Evolutionary conservation across 2,113 vertebrate species (phyloP), one percentile per base, ranked within the genome.

Genomic region (Scatophagus argus): DNA sequence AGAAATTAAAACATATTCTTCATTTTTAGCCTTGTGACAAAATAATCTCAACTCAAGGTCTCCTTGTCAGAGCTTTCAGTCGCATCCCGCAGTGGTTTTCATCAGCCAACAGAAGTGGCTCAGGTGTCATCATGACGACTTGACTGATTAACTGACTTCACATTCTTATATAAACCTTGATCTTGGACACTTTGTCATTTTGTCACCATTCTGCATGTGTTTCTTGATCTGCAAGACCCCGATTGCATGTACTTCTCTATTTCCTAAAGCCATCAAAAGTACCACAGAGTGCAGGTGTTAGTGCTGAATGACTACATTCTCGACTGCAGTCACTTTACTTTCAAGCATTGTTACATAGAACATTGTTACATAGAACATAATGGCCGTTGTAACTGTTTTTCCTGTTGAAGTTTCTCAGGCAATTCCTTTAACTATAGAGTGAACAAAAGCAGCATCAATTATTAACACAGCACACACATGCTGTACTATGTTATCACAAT

Each of bases 201-300:
- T 16, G 55, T 61, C 43, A 12, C 49, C 51, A 31, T 31, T 55
- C 27, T 43, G 23, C 13, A n/a, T n/a, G 47, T 51, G 47, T 44
- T 59, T 44, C 16, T 47, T n/a, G 2, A 38, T 49, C 31, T 44
- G 5, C 19, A 49, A 41, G 36, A 32, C 47, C 43, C 13, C 17
- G 25, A 23, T 63, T 62, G 27, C 7, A 60, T 32, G 46, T 32
- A 12, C 58, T 36, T 27, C 9, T 52, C 21, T 4, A 16, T 60
- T 78, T 66, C 61, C 17, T 38, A 61, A 52, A 64, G 65, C 63
- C 36, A 41, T 61, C 34, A 54, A 62, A 54, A 63, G 10, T n/a
- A n/a, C n/a, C n/a, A n/a, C 8, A 59, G 59, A 58, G 41, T 47
- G 31, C 38, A 56, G 27, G 13, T 66, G 41, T 56, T 17, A 54